Base-by-base conservation (phyloP, 2,888 invertebrate genomes). In the Colletes collaris region DNA sequence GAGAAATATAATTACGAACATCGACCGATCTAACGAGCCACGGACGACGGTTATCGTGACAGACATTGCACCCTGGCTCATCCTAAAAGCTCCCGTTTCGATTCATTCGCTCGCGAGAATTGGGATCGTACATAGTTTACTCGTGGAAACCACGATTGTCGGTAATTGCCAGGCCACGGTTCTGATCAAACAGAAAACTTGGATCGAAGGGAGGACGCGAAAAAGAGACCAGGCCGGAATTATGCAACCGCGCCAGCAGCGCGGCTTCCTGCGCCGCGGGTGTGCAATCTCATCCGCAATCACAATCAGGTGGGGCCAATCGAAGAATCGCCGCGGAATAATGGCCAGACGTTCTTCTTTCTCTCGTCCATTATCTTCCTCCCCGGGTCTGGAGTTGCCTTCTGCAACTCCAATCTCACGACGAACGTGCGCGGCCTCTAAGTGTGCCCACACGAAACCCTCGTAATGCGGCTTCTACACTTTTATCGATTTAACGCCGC, bases 251-350 rank as follows among this genome's bases (percentile, higher is more conserved):
- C 69, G 58, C 40, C 37, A 52, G 52, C 52, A 82, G 80, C 76
- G 67, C 73, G 72, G 71, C 68, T 78, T 76, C 70, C 76, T 72
- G 73, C 76, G 76, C 84, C 70, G 67, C 77, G 83, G 72, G 74
- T 69, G 78, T 72, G 84, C 84, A 85, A 85, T 85, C 86, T 85
- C 85, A 85, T 86, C 86, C 79, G 86, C 85, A 86, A 85, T 85
- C 86, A 82, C 85, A 86, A 86, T 85, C 86, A 77, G 85, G 81
- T 79, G 80, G 79, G 86, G 79, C 79, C 82, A 82, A 85, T 85
- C 86, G 85, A 84, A 81, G 84, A 85, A 85, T 85, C 85, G 70
- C 70, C 74, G 66, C 69, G 81, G 74, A 85, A 85, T 85, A 85
- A 85, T 85, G 81, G 83, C 69, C 76, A 83, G 81, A 85, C 76